These are phyloP conservation scores for Pegea sp. DNA, from an alignment of 23 tunicate species.

Conservation along the genomic window DNA sequence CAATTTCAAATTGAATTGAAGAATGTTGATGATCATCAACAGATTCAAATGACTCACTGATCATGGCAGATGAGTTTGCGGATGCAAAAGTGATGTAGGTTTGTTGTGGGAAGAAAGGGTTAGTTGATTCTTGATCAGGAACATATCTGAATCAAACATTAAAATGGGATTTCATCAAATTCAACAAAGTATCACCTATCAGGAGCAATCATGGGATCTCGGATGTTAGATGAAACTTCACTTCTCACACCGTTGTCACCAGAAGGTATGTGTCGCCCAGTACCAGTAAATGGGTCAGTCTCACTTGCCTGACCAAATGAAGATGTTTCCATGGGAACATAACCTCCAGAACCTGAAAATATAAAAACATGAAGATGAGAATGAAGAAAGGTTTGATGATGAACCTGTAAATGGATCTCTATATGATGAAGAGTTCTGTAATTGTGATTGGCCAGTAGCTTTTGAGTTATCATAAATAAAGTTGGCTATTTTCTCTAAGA, in stretches of 20 bases:
- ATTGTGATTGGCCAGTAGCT: too few species aligned
- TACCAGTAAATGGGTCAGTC: slow-evolving; percentile 7
- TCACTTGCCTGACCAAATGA: not conserved
- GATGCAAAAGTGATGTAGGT: slow-evolving; percentile 29
- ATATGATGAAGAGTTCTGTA: too few species aligned
- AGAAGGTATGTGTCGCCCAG: slow-evolving; percentile 26
- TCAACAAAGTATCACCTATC: slow-evolving; percentile 1
- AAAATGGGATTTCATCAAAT: not conserved
- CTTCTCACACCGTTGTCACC: too few species aligned
- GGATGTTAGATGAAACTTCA: too few species aligned
- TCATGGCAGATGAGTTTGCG: slow-evolving; percentile 23
- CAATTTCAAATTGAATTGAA: too few species aligned
- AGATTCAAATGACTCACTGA: slow-evolving; percentile 4
- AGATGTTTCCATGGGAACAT: not conserved
- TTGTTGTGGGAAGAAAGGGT: slow-evolving; percentile 54
- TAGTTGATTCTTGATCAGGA: too few species aligned
- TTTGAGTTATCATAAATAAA: slow-evolving; percentile 64
- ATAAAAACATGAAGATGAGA: not conserved
- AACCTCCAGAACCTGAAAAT: not conserved
- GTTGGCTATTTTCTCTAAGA: slow-evolving; percentile 45
- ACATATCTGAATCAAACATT: slow-evolving; percentile 7
- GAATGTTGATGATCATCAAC: too few species aligned
- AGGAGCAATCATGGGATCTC: slow-evolving; percentile 9
- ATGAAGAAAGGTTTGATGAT: not conserved
- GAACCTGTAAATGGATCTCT: slow-evolving; percentile 22